Evolutionary conservation across 2,888 invertebrate genomes (phyloP), one percentile per base, ranked within the genome.

Genomic region (Teinopalpus imperialis): DNA sequence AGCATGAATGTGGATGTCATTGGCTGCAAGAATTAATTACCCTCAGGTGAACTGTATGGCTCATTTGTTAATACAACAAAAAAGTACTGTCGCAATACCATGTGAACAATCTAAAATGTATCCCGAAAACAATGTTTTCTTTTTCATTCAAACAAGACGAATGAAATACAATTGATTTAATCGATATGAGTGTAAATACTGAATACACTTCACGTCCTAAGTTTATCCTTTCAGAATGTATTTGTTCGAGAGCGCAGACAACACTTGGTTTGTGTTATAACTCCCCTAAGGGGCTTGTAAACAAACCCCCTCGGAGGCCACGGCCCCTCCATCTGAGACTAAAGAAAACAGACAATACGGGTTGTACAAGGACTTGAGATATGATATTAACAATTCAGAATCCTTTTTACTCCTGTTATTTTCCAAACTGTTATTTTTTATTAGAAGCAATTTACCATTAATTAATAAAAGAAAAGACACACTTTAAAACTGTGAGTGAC

Each of bases 241-340:
- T 44, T 44, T 44, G 43, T 29, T 37, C 26, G 20, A 18, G n/a
- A 13, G 24, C 16, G 37, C n/a, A 21, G 26, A 42, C 20, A 32
- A 36, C 36, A 43, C 35, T 29, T 26, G 35, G 8, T 20, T 36
- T 10, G 32, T 32, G 32, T 32, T 45, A 27, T 8, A 13, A 16
- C 13, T 1, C 9, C 32, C 39, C 26, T 7, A 9, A 26, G 45
- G 37, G 24, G 7, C 20, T 39, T 26, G 45, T 34, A 31, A 45
- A 45, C 39, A 45, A 23, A 12, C 27, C 18, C 26, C 8, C 14
- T 1, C 2, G 18, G 31, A 31, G 37, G 39, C 21, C 36, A 9
- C 8, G 36, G 9, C 23, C 9, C 30, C 21, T 27, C 39, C 27
- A 31, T 18, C 45, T 32, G 39, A 27, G 36, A 20, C 35, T 8